phyloP scores from a whole-genome alignment of 2,113 vertebrate species.

The Xiphophorus maculatus region DNA sequence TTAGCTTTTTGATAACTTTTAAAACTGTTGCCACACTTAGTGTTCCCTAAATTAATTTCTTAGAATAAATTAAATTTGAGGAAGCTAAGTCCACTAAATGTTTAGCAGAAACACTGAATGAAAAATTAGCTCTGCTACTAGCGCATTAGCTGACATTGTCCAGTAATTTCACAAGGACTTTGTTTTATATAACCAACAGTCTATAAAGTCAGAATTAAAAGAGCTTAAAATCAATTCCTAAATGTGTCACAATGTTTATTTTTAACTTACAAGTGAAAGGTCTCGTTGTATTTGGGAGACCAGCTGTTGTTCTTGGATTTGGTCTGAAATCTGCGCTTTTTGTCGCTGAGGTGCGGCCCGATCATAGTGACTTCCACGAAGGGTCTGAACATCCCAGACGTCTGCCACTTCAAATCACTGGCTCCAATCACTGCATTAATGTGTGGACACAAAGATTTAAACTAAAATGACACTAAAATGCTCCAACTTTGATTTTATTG shows the following conservation, averaged over 20 bases:
- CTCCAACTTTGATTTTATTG: background rate
- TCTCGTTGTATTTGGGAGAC: slow-evolving; percentile 98
- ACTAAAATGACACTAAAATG: background rate
- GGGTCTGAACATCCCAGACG: slow-evolving; percentile 95
- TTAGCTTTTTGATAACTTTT: too few relatives aligned
- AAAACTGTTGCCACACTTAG: too few relatives aligned
- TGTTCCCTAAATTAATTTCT: too few relatives aligned
- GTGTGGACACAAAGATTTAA: background rate
- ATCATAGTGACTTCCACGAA: slow-evolving; percentile 96
- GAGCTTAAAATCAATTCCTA: too few relatives aligned
- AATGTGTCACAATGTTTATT: background rate
- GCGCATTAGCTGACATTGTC: too few relatives aligned
- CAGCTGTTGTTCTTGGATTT: slow-evolving; percentile 99
- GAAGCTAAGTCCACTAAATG: too few relatives aligned
- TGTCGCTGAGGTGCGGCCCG: slow-evolving; percentile 95
- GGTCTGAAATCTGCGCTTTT: slow-evolving; percentile 95
- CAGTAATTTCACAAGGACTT: too few relatives aligned
- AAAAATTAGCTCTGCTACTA: too few relatives aligned
- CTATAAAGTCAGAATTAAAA: too few relatives aligned
- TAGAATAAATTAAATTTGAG: too few relatives aligned
- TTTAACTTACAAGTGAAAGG: slow-evolving; percentile 91
- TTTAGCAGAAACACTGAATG: too few relatives aligned
- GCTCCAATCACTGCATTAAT: slow-evolving; percentile 87
- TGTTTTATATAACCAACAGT: too few relatives aligned
- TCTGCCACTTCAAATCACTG: slow-evolving; percentile 97